Percentiles rank a stretch among this genome's conserved stretches.
Evolutionary conservation across 37 sponge, comb jelly and placozoan species (phyloP).

Genomic region (Cliona cf. orientalis): DNA sequence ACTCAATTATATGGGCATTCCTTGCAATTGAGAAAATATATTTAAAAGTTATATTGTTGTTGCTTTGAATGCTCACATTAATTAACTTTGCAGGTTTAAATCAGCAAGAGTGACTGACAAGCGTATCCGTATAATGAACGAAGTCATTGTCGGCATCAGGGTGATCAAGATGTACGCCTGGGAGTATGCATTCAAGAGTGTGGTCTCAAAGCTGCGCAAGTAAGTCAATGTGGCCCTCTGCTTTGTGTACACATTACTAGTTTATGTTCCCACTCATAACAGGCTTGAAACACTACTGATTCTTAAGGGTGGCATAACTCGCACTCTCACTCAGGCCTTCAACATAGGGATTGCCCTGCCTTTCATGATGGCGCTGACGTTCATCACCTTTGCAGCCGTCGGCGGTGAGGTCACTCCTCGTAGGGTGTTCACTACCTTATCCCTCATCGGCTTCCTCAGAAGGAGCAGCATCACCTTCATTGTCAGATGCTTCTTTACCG

Average conservation of each 20-base stretch:
- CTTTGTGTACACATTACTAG: background rate
- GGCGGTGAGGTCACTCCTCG: slow-evolving; percentile 38
- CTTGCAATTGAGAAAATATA: background rate
- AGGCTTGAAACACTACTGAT: slow-evolving; percentile 17
- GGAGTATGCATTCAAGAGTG: slow-evolving; percentile 82
- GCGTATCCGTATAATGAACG: slow-evolving; percentile 81
- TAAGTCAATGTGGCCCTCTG: no score
- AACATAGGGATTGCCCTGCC: background rate
- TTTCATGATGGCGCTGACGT: slow-evolving; percentile 10
- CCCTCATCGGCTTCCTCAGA: slow-evolving; percentile 30
- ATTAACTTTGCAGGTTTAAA: slow-evolving; percentile 63
- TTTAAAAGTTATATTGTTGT: background rate
- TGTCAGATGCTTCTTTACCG: background rate
- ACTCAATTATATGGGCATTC: background rate
- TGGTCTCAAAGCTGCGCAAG: no score
- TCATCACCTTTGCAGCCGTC: background rate
- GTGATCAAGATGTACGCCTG: slow-evolving; percentile 94
- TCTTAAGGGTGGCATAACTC: slow-evolving; percentile 21
- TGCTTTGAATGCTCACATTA: no score
- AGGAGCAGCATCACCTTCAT: slow-evolving; percentile 17
- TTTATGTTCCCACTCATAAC: background rate
- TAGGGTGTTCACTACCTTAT: slow-evolving; percentile 36
- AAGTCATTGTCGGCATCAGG: slow-evolving; percentile 84
- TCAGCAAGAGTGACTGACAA: slow-evolving; percentile 76
- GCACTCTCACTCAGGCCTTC: background rate